Base-by-base conservation (phyloP, 2,888 invertebrate species). In the Acrocyrtus sp. region DNA sequence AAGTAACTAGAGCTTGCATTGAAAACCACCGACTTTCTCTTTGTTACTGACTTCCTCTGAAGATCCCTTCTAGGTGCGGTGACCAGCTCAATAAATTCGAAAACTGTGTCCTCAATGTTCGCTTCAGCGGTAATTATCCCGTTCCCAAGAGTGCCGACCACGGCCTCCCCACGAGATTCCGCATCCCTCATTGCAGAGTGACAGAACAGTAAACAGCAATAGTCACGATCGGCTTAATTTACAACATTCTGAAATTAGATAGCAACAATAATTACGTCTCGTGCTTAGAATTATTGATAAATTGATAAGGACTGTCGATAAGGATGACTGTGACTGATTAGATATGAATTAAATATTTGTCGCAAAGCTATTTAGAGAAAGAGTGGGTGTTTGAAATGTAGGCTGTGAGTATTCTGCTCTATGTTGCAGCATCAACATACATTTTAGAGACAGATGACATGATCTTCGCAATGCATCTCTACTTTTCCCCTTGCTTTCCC, bases 131-230 rank as follows among this genome's bases (percentile, higher is more conserved):
- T 29, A n/a, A 70, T 70, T 1, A 70, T 22, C 26, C 70, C 70
- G 50, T 70, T 62, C 1, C 39, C 26, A 3, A 61, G 22, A 15
- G 69, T 69, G 19, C 61, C 69, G 17, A 69, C 41, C 15, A 68
- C 58, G 3, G 45, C 6, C 45, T 39, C 6, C 12, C 8, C n/a
- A 45, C 5, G 24, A 5, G 51, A 24, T 24, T 21, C 24, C 27
- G 53, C 3, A 22, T 15, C 17, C 12, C 6, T 34, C 34, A 34
- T 34, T 34, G 5, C n/a, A n/a, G n/a, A n/a, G n/a, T n/a, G n/a
- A n/a, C n/a, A 8, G 34, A 34, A 12, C 34, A 34, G 6, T 34
- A 8, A 34, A 34, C 34, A 34, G 6, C 6, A 34, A n/a, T n/a
- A n/a, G n/a, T n/a, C n/a, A n/a, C n/a, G n/a, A n/a, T n/a, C n/a